Evolutionary conservation across 2,888 invertebrate genomes (phyloP).

Genomic region (Drosophila nr. fundita): DNA sequence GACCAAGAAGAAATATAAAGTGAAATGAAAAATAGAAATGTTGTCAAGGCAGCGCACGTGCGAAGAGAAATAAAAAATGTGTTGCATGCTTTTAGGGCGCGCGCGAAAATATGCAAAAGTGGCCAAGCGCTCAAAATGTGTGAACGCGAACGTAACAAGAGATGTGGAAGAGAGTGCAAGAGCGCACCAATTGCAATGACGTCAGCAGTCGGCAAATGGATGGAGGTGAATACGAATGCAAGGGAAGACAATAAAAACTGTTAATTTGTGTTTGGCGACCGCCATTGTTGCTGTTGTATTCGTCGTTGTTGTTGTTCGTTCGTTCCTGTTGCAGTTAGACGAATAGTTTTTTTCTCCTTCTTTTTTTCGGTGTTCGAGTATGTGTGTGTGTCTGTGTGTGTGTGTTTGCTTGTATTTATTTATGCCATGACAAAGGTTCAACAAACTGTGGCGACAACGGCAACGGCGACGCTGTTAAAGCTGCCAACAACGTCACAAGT

Average conservation of each 20-base stretch:
- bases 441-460: slow-evolving; percentile 61
- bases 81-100: slow-evolving; percentile 68
- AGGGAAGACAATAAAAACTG: slow-evolving; percentile 56
- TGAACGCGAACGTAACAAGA: slow-evolving; percentile 7
- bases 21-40: slow-evolving; percentile 32
- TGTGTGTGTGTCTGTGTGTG: not conserved
- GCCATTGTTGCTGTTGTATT: slow-evolving; percentile 1
- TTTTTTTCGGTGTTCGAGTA: not conserved
- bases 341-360: not conserved
- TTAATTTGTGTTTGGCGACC: slow-evolving; percentile 58
- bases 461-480: slow-evolving; percentile 28
- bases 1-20: slow-evolving; percentile 17
- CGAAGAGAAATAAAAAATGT: slow-evolving; percentile 40
- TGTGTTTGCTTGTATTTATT: slow-evolving; percentile 36
- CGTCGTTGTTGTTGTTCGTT: slow-evolving; percentile 21
- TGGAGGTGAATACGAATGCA: slow-evolving; percentile 32
- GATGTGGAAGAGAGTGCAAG: not conserved
- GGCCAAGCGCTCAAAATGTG: slow-evolving; percentile 29
- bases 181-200: slow-evolving; percentile 48
- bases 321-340: slow-evolving; percentile 35
- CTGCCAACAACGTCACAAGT: slow-evolving; percentile 47
- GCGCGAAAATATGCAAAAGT: slow-evolving; percentile 65
- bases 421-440: slow-evolving; percentile 66
- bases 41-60: slow-evolving; percentile 60
- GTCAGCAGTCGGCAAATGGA: slow-evolving; percentile 54